phyloP scores from a whole-genome alignment of 2,888 invertebrate species.

The Thelaira solivaga region DNA sequence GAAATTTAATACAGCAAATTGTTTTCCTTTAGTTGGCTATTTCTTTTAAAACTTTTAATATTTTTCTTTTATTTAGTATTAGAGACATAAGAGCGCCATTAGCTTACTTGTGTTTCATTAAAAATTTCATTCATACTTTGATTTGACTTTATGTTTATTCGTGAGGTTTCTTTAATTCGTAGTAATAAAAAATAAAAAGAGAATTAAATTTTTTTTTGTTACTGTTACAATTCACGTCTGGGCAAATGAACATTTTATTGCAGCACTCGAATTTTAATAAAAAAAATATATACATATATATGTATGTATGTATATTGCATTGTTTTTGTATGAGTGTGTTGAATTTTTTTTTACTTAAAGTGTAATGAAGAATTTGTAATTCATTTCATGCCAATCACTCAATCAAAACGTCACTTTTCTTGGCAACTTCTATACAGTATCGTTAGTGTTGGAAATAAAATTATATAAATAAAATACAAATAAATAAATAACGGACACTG shows the following conservation, averaged over 20 bases:
- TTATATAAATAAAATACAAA: background rate
- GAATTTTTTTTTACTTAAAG: conserved; percentile 38
- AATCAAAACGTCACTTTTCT: conserved; percentile 76
- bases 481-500: background rate
- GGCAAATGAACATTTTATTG: conserved; percentile 66
- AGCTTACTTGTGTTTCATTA: conserved; percentile 53
- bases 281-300: background rate
- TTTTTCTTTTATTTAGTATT: background rate
- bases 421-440: conserved; percentile 49
- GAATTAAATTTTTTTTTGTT: conserved; percentile 7
- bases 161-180: conserved; percentile 54
- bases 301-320: background rate
- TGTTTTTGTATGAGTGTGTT: background rate
- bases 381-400: conserved; percentile 74
- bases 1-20: conserved; percentile 71
- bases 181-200: conserved; percentile 21
- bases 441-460: conserved; percentile 44
- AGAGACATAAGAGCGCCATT: conserved; percentile 33
- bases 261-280: conserved; percentile 39
- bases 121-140: conserved; percentile 60
- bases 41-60: conserved; percentile 1
- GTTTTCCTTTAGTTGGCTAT: conserved; percentile 70
- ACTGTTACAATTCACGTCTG: conserved; percentile 42
- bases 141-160: conserved; percentile 48
- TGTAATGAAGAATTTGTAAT: conserved; percentile 64